phyloP scores from a whole-genome alignment of 2,797 vertebrate species.

The Odontamblyopus lacepedii region DNA sequence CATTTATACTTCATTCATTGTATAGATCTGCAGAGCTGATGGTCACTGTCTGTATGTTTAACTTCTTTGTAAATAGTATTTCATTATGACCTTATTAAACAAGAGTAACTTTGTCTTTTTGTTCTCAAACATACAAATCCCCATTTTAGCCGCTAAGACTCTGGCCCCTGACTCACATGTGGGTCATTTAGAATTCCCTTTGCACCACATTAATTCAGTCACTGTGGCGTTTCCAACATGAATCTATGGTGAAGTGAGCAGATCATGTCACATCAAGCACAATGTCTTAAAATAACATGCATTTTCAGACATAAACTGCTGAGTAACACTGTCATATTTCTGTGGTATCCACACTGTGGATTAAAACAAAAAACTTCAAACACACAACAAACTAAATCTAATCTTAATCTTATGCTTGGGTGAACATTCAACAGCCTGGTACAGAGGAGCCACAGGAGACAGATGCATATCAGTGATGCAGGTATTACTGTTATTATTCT shows the following conservation, averaged over 20 bases:
- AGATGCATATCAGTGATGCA: constrained; percentile 8
- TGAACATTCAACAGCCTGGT: constrained; percentile 45
- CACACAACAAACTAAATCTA: constrained; percentile 28
- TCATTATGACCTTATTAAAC: neutral
- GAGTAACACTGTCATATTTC: neutral
- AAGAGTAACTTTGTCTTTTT: constrained; percentile 2
- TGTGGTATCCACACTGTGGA: too few species aligned
- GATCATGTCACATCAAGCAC: neutral
- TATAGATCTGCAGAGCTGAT: too few species aligned
- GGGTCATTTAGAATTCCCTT: constrained; percentile 49
- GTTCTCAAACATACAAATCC: neutral
- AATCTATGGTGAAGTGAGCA: constrained; percentile 49
- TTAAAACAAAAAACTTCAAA: constrained; percentile 2
- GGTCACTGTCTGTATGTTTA: neutral
- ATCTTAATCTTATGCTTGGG: constrained; percentile 28
- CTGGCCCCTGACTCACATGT: constrained; percentile 44
- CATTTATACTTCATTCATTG: too few species aligned
- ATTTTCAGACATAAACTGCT: neutral
- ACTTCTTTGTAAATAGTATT: neutral
- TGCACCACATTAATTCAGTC: constrained; percentile 25
- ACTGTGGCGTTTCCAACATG: constrained; percentile 22
- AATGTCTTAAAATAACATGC: neutral
- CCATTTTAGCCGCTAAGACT: constrained; percentile 33
- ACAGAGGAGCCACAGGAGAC: constrained; percentile 27
- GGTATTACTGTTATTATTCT: neutral